Percentiles rank a stretch among this genome's conserved stretches.
Evolutionary conservation across 2,888 invertebrate genomes (phyloP).

Genomic region (Drosophila leonis): DNA sequence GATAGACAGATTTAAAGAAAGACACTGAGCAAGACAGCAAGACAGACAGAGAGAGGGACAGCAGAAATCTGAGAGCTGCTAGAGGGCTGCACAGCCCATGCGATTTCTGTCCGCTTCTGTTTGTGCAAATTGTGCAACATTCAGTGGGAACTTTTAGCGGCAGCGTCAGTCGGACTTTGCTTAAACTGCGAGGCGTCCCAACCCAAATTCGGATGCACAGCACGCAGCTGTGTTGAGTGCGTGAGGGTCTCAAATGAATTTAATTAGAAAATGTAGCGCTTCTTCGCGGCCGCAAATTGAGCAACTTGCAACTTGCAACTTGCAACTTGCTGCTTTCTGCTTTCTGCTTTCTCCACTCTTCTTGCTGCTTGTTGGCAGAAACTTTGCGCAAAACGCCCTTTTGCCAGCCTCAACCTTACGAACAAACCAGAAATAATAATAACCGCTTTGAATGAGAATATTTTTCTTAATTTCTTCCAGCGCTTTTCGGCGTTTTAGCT

Average conservation of each 20-base stretch:
- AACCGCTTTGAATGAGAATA: constrained; percentile 60
- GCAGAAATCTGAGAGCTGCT: not conserved
- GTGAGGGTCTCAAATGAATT: constrained; percentile 82
- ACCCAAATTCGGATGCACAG: constrained; percentile 57
- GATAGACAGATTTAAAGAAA: constrained; percentile 37
- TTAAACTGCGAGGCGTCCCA: constrained; percentile 7
- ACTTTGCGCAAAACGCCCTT: constrained; percentile 40
- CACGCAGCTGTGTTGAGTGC: constrained; percentile 72
- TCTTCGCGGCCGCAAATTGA: constrained; percentile 62
- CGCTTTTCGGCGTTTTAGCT: constrained; percentile 45
- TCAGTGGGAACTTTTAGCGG: constrained; percentile 33
- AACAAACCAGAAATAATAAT: constrained; percentile 61
- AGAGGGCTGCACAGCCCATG: constrained; percentile 15
- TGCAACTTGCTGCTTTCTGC: constrained; percentile 29
- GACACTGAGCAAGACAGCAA: not conserved
- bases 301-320: constrained; percentile 47
- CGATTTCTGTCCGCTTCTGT: constrained; percentile 50
- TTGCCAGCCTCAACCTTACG: not conserved
- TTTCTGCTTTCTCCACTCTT: not conserved
- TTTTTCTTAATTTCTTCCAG: constrained; percentile 72
- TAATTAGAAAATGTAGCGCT: constrained; percentile 80
- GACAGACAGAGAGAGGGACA: too few species aligned
- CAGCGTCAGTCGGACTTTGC: constrained; percentile 42
- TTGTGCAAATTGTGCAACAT: constrained; percentile 54
- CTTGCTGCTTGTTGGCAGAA: constrained; percentile 55